Evolutionary conservation across 2,797 vertebrate species (phyloP), one percentile per base, ranked within the genome.

Genomic region (Limnodromus scolopaceus): DNA sequence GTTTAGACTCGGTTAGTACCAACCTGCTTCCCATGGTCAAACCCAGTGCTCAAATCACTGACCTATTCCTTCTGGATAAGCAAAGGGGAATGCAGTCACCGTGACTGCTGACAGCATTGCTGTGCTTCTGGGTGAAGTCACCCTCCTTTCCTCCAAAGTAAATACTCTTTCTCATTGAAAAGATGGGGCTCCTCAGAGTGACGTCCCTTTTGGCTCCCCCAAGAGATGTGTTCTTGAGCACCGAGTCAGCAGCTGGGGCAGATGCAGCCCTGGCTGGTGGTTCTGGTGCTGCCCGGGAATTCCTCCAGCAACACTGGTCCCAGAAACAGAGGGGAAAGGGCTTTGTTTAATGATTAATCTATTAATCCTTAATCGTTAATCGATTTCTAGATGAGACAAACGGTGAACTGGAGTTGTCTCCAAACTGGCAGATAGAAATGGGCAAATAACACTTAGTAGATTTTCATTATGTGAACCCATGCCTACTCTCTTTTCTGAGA

Each of bases 241-340:
- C 34, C 1, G 1, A 32, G 32, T 25, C 30, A 7, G 61, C 0
- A 0, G 55, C 16, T 32, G 45, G 36, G 34, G 70, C 41, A 14
- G 41, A 34, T 3, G 24, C 22, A 68, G 27, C 10, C 0, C n/a
- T 48, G 60, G 3, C 32, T 58, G 36, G 16, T 51, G 60, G 25
- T 39, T 48, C 53, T 91, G 3, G 0, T 19, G 28, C 69, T 84
- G 51, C 30, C 41, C 1, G 2, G 63, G 49, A 38, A 13, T 5
- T 48, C 13, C 43, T 55, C 3, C 64, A 60, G 63, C 36, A 58
- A 34, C 28, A 10, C 2, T 18, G 6, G 28, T 24, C 45, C 17
- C 45, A n/a, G 36, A 70, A 79, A 13, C 6, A 18, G 75, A 32
- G 27, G 15, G 1, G 7, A 12, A 65, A 84, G 16, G 32, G 25